These are phyloP conservation scores for Galbula dea DNA, from an alignment of 2,113 vertebrate species.

Conservation along the genomic window DNA sequence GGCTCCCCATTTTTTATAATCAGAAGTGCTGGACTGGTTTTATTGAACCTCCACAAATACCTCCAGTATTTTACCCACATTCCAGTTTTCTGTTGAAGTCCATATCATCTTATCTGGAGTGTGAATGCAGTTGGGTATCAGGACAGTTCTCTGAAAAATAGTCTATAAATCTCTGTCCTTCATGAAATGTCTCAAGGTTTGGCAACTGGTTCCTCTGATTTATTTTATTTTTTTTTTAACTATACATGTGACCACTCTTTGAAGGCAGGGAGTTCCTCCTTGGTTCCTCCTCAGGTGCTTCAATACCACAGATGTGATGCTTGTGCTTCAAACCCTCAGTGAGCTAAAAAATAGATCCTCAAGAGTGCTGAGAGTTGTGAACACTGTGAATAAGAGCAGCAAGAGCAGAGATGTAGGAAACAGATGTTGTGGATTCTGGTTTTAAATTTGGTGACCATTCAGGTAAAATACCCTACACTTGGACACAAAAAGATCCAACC, in stretches of 20 bases:
- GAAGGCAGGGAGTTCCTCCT: neutral
- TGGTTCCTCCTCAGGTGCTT: neutral
- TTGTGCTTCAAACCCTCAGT: neutral
- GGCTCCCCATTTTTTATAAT: neutral
- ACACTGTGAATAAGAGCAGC: neutral
- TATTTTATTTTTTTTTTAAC: neutral
- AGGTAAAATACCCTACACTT: neutral
- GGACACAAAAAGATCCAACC: neutral
- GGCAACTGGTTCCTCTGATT: neutral
- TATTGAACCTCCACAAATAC: neutral
- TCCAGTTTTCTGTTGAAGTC: neutral
- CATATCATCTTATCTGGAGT: neutral
- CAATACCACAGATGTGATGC: neutral
- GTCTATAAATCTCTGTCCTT: neutral
- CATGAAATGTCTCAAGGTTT: neutral
- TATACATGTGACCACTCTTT: neutral
- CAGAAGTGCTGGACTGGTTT: neutral
- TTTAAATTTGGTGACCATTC: neutral
- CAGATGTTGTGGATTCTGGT: neutral
- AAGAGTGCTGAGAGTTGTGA: neutral
- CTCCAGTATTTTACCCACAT: neutral
- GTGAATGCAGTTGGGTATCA: accelerated
- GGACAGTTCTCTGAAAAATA: neutral
- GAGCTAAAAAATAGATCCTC: neutral
- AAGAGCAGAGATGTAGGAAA: neutral